These are phyloP conservation scores for Sinocyclocheilus anshuiensis DNA, from an alignment of 2,113 vertebrate species.

Conservation along the genomic window DNA sequence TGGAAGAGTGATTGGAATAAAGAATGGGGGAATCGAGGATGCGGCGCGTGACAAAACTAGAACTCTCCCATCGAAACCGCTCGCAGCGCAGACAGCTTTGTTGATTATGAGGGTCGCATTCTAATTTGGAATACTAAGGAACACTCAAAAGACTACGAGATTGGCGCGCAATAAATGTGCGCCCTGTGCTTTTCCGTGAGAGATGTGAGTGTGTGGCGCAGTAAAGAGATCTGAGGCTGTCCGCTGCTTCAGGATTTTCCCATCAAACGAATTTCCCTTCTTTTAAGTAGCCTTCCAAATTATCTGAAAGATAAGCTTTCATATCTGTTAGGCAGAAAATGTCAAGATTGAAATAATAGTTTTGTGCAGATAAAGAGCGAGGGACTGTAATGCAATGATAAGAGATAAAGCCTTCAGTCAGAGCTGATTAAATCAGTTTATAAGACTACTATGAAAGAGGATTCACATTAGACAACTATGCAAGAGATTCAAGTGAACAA, in stretches of 20 bases:
- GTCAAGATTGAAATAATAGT: constrained; percentile 36
- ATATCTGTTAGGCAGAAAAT: constrained; percentile 24
- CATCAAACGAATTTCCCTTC: constrained; percentile 20
- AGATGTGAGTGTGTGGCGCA: constrained; percentile 14
- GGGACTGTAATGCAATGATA: constrained; percentile 48
- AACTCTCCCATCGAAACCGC: background rate
- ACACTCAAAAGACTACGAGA: background rate
- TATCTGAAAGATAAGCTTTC: constrained; percentile 30
- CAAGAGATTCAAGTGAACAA: background rate
- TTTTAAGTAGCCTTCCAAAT: constrained; percentile 38
- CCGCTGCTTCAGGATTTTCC: constrained; percentile 29
- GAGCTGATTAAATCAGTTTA: constrained; percentile 56
- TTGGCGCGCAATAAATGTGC: constrained; percentile 8
- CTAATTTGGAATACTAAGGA: constrained; percentile 15
- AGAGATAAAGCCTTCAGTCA: constrained; percentile 42
- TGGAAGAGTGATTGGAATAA: constrained; percentile 34
- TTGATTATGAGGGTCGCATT: background rate
- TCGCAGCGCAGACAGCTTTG: background rate
- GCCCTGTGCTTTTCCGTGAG: background rate
- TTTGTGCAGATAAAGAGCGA: background rate
- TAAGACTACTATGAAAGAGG: constrained; percentile 46
- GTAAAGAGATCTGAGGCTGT: constrained; percentile 25
- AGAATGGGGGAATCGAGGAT: background rate
- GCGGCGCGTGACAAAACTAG: background rate
- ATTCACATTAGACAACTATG: constrained; percentile 51